Percentiles rank a stretch among this genome's conserved stretches.
Conservation (phyloP, 2,113 vertebrate genomes). For the Myocastor coypus region DNA sequence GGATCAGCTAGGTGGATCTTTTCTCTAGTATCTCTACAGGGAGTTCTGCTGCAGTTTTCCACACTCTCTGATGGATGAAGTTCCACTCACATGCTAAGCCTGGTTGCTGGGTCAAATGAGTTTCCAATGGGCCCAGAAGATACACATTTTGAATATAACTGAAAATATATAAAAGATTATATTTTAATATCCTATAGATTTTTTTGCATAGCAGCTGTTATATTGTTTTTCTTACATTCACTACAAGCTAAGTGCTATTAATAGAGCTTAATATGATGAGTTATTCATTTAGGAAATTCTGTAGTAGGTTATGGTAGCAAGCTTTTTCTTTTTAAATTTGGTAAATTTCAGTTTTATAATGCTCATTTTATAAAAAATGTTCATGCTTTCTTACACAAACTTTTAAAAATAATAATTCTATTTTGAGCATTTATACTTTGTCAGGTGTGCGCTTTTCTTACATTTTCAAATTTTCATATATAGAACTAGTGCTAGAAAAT, state of each 20-base stretch:
- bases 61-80: too few species aligned
- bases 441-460: background rate
- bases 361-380: slow-evolving; percentile 4
- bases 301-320: background rate
- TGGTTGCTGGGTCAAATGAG: too few species aligned
- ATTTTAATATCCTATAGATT: background rate
- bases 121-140: too few species aligned
- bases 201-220: background rate
- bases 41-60: too few species aligned
- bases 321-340: background rate
- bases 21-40: too few species aligned
- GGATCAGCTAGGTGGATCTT: too few species aligned
- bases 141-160: slow-evolving; percentile 10
- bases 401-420: slow-evolving; percentile 27
- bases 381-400: background rate
- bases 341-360: background rate
- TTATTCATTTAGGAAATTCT: background rate
- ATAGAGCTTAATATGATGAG: background rate
- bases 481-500: background rate
- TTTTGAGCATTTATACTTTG: background rate
- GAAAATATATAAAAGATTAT: background rate
- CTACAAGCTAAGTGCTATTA: background rate
- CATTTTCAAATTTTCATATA: slow-evolving; percentile 36
- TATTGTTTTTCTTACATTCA: background rate
- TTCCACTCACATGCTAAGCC: too few species aligned